Base-by-base conservation (phyloP, 35 echinoderm and acorn worm genomes). In the Heliocidaris tuberculata region DNA sequence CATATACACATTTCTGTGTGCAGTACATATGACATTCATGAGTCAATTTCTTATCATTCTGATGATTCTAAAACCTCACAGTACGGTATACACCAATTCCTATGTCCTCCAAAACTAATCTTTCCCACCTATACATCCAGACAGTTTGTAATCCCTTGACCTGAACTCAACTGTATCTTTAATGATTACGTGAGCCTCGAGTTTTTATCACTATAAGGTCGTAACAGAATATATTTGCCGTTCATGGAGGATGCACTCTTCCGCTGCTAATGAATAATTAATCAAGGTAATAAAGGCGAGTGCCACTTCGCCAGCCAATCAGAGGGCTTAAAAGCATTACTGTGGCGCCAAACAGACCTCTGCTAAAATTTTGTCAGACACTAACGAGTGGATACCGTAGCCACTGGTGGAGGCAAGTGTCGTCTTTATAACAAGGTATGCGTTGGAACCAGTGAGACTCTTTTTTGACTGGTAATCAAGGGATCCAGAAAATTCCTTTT, bases 231-330 rank as follows among this genome's bases (percentile, higher is more conserved):
- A 32, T 30, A 89, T 89, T 89, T 42, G 31, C 16, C 87, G 87
- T n/a, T 89, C 35, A 89, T 78, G 65, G 65, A 24, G 7, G 65
- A 78, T n/a, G 65, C 27, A 19, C 65, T 27, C 65, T 78, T 78
- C 65, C 65, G 21, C 17, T n/a, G 65, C 31, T 89, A 89, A 89
- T 89, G 87, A 89, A 89, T 89, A 89, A n/a, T 89, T 89, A 47
- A 89, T 47, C 47, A 48, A 89, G 31, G 11, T 48, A 31, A 89
- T 89, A 89, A 47, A 48, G 31, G 31, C 17, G 4, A 32, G 13
- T 89, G 47, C 31, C 87, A 89, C 87, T 89, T 48, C 87, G 87
- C 4, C 87, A 48, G 87, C 87, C 87, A 89, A 89, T 89, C 87
- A 89, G 47, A 89, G 19, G 29, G 87, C 87, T 47, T 89, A 89